Conservation (phyloP, 2,888 invertebrate species). For the Lypha dubia region DNA sequence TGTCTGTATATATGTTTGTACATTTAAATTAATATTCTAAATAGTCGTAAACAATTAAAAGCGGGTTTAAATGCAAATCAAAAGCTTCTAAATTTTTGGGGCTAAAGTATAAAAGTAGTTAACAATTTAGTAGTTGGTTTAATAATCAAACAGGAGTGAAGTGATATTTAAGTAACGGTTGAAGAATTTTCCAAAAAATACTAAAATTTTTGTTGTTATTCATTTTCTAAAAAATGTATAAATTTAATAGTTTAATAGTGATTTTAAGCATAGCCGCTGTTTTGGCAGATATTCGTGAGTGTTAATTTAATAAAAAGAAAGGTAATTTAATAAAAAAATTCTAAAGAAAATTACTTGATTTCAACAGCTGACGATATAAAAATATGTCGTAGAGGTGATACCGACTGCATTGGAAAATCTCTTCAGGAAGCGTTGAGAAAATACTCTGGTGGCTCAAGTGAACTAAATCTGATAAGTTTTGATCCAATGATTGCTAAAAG, state of each 20-base stretch:
- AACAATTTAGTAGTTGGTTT: no score
- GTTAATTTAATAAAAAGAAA: not conserved
- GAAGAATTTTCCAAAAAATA: no score
- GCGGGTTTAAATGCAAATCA: no score
- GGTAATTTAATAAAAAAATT: not conserved
- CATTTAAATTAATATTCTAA: no score
- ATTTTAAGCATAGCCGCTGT: constrained; percentile 15
- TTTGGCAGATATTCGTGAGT: constrained; percentile 59
- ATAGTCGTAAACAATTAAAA: no score
- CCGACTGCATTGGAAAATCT: constrained; percentile 72
- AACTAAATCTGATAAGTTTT: constrained; percentile 77
- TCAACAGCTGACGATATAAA: constrained; percentile 37
- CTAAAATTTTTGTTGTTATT: not conserved
- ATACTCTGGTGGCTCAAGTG: constrained; percentile 76
- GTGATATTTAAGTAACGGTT: no score
- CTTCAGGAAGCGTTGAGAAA: constrained; percentile 74
- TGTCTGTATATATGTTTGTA: no score
- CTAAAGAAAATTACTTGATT: not conserved
- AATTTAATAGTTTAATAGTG: constrained; percentile 22
- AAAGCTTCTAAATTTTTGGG: no score
- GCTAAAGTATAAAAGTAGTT: no score
- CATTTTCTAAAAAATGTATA: constrained; percentile 26
- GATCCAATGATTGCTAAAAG: constrained; percentile 80
- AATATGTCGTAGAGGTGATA: constrained; percentile 72
- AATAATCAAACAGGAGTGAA: no score